These are phyloP conservation scores for Achlya flavicornis DNA, from an alignment of 2,888 invertebrate species.

Conservation along the genomic window DNA sequence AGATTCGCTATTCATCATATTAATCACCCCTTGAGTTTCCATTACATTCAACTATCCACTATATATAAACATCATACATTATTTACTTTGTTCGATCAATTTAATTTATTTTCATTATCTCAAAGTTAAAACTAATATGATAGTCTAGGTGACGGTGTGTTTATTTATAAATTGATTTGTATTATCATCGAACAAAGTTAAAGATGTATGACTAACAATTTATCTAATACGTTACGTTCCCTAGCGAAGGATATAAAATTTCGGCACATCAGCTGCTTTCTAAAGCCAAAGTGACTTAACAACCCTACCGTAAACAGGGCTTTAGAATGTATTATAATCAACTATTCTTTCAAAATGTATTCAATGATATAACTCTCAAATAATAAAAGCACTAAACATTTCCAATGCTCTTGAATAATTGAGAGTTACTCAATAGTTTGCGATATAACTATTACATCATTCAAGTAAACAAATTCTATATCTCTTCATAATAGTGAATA, in stretches of 20 bases:
- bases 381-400: not conserved
- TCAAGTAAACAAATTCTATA: not conserved
- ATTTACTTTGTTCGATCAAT: not conserved
- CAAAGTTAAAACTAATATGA: not conserved
- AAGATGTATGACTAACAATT: conserved; percentile 14
- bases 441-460: not conserved
- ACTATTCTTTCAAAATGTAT: conserved; percentile 2
- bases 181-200: conserved; percentile 14
- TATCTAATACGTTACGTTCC: conserved; percentile 20
- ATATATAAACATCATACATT: conserved; percentile 9
- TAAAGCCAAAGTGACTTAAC: conserved; percentile 16
- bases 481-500: not conserved
- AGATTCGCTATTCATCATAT: not conserved
- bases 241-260: conserved; percentile 29
- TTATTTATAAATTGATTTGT: not conserved
- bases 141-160: not conserved
- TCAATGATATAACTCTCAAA: conserved; percentile 3
- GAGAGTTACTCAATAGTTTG: not conserved
- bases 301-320: conserved; percentile 1
- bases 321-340: not conserved
- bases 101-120: not conserved
- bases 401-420: not conserved
- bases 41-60: conserved; percentile 12
- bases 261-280: conserved; percentile 25
- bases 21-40: not conserved